Evolutionary conservation across 2,113 vertebrate genomes (phyloP), one percentile per base, ranked within the genome.

Genomic region (Nematolebias whitei): DNA sequence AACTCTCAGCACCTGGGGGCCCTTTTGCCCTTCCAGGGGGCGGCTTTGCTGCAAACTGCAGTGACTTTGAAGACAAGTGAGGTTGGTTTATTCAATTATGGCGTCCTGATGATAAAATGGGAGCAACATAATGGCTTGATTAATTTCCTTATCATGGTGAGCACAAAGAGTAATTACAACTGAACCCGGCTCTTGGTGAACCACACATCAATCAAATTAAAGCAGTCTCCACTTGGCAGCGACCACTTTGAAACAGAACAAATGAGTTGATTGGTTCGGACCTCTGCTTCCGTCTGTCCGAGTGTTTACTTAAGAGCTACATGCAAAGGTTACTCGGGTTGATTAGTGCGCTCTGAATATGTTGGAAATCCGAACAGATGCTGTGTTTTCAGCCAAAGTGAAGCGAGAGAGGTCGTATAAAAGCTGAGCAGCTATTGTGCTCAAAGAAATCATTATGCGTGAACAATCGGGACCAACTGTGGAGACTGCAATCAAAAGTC

Each of bases 141-240:
- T 95, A 90, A 95, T 94, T 94, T 92, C 88, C 93, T 94, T 93
- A 94, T 95, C 92, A 73, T 76, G 75, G 67, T 68, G 84, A 91
- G 89, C 92, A 91, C 92, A 92, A 88, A 91, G 93, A 93, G 92
- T 94, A 94, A 95, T 95, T 95, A 94, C 90, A 90, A 91, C 89
- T 90, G 83, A 91, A 92, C 86, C 87, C 92, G 90, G 71, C 71
- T 84, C 91, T 91, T 86, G 82, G 83, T 62, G 83, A 93, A 92
- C 80, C 74, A 56, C 71, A 87, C 89, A 94, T 94, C 92, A 92
- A 93, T 95, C 93, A 95, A 87, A 84, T 87, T 75, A 74, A 85
- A 88, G 74, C 68, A 81, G 74, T 71, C 71, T 76, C 71, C 77
- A 53, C 81, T 90, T 79, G 26, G 74, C 66, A 63, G 74, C 83